Evolutionary conservation across 1,140 invertebrate genomes (phyloP).

Genomic region (Aleiodes sp.): DNA sequence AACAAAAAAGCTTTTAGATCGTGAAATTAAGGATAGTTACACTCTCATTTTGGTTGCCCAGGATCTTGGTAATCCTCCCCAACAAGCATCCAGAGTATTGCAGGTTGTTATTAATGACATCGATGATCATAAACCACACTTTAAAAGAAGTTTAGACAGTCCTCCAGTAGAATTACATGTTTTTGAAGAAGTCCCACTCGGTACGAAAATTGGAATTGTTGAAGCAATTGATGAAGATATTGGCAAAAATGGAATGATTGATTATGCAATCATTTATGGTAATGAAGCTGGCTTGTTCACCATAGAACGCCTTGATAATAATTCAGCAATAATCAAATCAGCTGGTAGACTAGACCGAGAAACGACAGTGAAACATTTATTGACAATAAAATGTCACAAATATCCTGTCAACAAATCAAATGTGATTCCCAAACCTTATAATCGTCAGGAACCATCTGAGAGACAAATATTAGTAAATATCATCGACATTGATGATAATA

Average conservation of each 20-base stretch:
- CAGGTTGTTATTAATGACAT: slow-evolving; percentile 77
- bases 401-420: slow-evolving; percentile 61
- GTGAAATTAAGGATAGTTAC: slow-evolving; percentile 77
- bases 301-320: slow-evolving; percentile 73
- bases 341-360: slow-evolving; percentile 76
- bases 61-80: slow-evolving; percentile 79
- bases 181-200: slow-evolving; percentile 73
- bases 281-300: slow-evolving; percentile 76
- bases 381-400: slow-evolving; percentile 80
- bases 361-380: slow-evolving; percentile 66
- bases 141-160: slow-evolving; percentile 75
- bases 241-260: slow-evolving; percentile 78
- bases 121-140: slow-evolving; percentile 82
- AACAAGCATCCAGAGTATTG: slow-evolving; percentile 76
- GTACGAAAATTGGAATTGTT: slow-evolving; percentile 73
- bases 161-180: slow-evolving; percentile 72
- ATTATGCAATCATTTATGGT: slow-evolving; percentile 78
- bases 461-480: slow-evolving; percentile 74
- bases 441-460: slow-evolving; percentile 76
- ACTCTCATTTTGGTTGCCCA: slow-evolving; percentile 79
- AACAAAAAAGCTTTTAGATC: slow-evolving; percentile 73
- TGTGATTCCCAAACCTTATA: slow-evolving; percentile 69
- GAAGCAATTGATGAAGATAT: slow-evolving; percentile 79
- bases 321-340: slow-evolving; percentile 72
- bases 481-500: slow-evolving; percentile 79